These are phyloP conservation scores for Rotaria macrura DNA, from an alignment of 2,888 invertebrate genomes.

Conservation along the genomic window DNA sequence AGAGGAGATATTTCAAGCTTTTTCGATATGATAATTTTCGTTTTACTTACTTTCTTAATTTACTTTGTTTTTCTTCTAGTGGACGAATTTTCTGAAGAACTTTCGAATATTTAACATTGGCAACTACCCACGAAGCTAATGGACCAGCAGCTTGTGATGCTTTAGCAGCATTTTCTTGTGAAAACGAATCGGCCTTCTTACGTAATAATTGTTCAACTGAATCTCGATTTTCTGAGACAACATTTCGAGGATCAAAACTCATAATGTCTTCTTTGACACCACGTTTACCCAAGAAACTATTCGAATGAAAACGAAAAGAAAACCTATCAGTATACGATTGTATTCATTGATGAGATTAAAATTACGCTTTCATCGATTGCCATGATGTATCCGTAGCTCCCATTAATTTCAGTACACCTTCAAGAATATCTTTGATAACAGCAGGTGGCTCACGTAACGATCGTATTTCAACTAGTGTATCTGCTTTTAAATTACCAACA, in stretches of 20 bases:
- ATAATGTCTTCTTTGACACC: conserved; percentile 93
- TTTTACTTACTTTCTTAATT: conserved; percentile 52
- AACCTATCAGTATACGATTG: background rate
- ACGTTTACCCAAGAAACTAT: conserved; percentile 75
- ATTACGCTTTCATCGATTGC: conserved; percentile 86
- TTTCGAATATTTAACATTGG: conserved; percentile 80
- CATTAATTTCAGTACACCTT: conserved; percentile 90
- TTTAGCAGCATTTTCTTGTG: conserved; percentile 70
- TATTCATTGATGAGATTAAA: background rate
- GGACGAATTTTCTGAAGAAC: conserved; percentile 82
- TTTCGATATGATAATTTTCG: too few relatives aligned
- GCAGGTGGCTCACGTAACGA: conserved; percentile 83
- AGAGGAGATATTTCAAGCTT: too few relatives aligned
- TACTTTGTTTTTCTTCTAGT: conserved; percentile 67
- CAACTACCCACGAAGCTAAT: conserved; percentile 86
- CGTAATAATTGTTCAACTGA: conserved; percentile 69
- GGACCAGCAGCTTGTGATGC: conserved; percentile 95
- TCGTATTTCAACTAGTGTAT: conserved; percentile 84
- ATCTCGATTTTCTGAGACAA: conserved; percentile 67
- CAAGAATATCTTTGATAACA: conserved; percentile 84
- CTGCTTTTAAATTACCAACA: conserved; percentile 85
- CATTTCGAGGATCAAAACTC: conserved; percentile 79
- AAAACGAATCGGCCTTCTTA: conserved; percentile 74
- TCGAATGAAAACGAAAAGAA: background rate
- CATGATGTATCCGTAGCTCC: conserved; percentile 95